Evolutionary conservation across 2,113 vertebrate genomes (phyloP), one percentile per base, ranked within the genome.

Genomic region (Eleginops maclovinus): DNA sequence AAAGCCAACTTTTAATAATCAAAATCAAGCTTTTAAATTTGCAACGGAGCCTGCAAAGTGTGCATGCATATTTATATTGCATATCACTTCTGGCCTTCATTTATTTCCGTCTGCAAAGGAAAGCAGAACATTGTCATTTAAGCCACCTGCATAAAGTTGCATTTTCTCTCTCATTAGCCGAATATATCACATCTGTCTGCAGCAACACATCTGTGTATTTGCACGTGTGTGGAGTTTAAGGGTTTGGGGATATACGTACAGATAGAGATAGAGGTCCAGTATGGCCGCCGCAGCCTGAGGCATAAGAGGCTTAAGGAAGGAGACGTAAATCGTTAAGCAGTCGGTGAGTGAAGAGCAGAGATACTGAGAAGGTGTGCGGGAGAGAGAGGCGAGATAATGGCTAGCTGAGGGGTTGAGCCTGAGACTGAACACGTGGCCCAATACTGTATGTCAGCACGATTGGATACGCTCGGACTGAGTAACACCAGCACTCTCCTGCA

Each of bases 281-380:
- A 61, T 15, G 43, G 67, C 82, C 66, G 12, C 65, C 1, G 26
- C 82, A 60, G 77, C 90, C 78, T 40, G 66, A 28, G 50, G 75
- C 49, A 19, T 86, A 87, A 90, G 86, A 78, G 80, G 91, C 87
- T 93, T 91, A 88, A 89, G 50, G 72, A 83, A 78, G 76, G 28
- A 53, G 75, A 81, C 73, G 46, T 69, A 80, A 89, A 88, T 89
- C 50, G 64, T 75, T 79, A 70, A 85, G 81, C 65, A 73, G 66
- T 62, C 53, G 71, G 77, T 43, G 72, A 82, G 68, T 26, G 55
- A 69, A 78, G 83, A 63, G 82, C 59, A 63, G 75, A 85, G 83
- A 85, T 85, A 76, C 49, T 63, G 83, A 72, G 84, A 72, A 84
- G 85, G 85, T 84, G 81, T 84, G 76, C 21, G 8, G 55, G 60